A percentile compares a stretch with the other conserved stretches of the same genome.
Evolutionary conservation across 2,888 invertebrate genomes (phyloP).

Genomic region (Lamproptera curius): DNA sequence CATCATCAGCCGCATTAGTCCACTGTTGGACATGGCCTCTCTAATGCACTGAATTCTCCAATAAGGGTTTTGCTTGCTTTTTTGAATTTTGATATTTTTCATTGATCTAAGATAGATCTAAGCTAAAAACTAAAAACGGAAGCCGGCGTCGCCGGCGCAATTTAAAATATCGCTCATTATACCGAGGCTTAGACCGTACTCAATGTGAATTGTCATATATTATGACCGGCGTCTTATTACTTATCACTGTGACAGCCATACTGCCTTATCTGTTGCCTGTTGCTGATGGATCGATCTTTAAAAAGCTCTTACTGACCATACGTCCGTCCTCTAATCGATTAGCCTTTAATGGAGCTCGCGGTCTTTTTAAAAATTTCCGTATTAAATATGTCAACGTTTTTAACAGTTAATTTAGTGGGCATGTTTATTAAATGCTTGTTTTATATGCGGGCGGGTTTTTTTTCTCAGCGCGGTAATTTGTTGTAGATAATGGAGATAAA

Average conservation of each 20-base stretch:
- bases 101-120: too few relatives aligned
- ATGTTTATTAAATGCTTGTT: slow-evolving; percentile 19
- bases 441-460: slow-evolving; percentile 5
- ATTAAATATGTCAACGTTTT: slow-evolving; percentile 34
- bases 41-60: too few relatives aligned
- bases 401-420: slow-evolving; percentile 24
- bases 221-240: slow-evolving; percentile 46
- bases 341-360: slow-evolving; percentile 50
- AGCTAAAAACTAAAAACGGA: too few relatives aligned
- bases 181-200: slow-evolving; percentile 8
- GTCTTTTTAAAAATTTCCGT: slow-evolving; percentile 39
- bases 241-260: slow-evolving; percentile 66
- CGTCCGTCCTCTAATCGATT: slow-evolving; percentile 48
- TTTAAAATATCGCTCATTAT: slow-evolving; percentile 8
- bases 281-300: slow-evolving; percentile 68
- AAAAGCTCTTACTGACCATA: slow-evolving; percentile 52
- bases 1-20: too few relatives aligned
- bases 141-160: background rate
- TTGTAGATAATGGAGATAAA: slow-evolving; percentile 15
- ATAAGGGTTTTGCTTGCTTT: too few relatives aligned
- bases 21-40: too few relatives aligned
- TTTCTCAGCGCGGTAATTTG: slow-evolving; percentile 17
- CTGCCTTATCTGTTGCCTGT: slow-evolving; percentile 56
- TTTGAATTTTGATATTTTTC: too few relatives aligned
- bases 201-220: slow-evolving; percentile 21